Evolutionary conservation across 2,113 vertebrate species (phyloP).

Genomic region (Psammodynastes pulverulentus): DNA sequence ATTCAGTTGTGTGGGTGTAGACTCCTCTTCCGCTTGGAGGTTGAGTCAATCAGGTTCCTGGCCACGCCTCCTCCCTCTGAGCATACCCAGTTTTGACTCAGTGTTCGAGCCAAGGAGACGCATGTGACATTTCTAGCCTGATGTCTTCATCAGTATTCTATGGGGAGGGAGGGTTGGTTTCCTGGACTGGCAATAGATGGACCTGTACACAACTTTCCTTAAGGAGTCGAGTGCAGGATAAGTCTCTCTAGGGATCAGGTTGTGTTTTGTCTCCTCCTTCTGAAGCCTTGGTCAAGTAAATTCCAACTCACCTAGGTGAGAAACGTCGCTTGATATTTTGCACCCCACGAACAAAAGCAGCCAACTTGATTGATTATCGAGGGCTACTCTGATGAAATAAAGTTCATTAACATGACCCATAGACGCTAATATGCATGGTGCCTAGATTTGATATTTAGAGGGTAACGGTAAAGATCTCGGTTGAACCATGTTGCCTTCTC

Average conservation of each 20-base stretch:
- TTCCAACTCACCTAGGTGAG: background rate
- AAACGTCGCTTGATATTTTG: background rate
- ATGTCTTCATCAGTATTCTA: background rate
- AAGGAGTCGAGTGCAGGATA: background rate
- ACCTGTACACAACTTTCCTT: background rate
- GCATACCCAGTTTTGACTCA: too few relatives aligned
- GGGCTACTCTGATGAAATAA: background rate
- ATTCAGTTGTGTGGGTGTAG: too few relatives aligned
- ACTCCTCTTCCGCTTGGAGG: too few relatives aligned
- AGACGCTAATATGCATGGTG: background rate
- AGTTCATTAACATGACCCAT: background rate
- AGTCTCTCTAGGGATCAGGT: background rate
- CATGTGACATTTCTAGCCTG: background rate
- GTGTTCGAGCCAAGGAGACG: too few relatives aligned
- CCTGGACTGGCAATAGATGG: background rate
- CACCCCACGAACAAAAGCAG: background rate
- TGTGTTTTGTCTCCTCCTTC: background rate
- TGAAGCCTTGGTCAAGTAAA: slow-evolving; percentile 36
- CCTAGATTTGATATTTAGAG: background rate
- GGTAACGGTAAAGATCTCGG: background rate
- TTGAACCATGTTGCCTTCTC: background rate
- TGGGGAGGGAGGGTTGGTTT: background rate
- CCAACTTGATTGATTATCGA: background rate
- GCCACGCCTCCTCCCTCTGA: too few relatives aligned
- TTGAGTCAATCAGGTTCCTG: too few relatives aligned